Conservation (phyloP, 2,888 invertebrate species). For the Hemaris fuciformis region DNA sequence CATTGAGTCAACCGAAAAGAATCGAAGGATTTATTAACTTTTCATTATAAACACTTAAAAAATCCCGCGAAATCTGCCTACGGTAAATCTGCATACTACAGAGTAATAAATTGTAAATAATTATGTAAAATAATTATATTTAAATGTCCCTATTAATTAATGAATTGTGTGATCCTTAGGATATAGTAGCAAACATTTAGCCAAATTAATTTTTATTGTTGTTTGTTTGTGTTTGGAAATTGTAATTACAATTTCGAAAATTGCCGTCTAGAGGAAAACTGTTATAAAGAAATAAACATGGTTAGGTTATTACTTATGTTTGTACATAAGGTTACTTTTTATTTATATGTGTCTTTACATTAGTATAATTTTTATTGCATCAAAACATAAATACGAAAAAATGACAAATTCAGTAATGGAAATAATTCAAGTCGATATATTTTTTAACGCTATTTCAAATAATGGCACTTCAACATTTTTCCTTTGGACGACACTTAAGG, state of each 20-base stretch:
- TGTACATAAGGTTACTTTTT: neutral
- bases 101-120: slow-evolving; percentile 42
- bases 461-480: neutral
- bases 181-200: slow-evolving; percentile 51
- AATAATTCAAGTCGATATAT: neutral
- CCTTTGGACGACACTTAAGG: neutral
- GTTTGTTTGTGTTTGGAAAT: slow-evolving; percentile 3
- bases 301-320: neutral
- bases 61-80: neutral
- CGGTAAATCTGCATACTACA: slow-evolving; percentile 15
- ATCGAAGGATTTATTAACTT: neutral
- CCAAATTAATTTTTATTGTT: slow-evolving; percentile 22
- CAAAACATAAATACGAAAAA: neutral
- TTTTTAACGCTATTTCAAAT: neutral
- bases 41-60: neutral
- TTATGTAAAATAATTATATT: slow-evolving; percentile 38
- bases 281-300: neutral
- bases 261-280: neutral
- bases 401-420: neutral
- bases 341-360: neutral
- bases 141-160: slow-evolving; percentile 57
- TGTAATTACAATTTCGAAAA: neutral
- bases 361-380: neutral
- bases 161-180: slow-evolving; percentile 65
- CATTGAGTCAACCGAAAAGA: neutral